These are phyloP conservation scores for Acanthopleura granulata DNA, from an alignment of 2,888 invertebrate species.

Conservation along the genomic window DNA sequence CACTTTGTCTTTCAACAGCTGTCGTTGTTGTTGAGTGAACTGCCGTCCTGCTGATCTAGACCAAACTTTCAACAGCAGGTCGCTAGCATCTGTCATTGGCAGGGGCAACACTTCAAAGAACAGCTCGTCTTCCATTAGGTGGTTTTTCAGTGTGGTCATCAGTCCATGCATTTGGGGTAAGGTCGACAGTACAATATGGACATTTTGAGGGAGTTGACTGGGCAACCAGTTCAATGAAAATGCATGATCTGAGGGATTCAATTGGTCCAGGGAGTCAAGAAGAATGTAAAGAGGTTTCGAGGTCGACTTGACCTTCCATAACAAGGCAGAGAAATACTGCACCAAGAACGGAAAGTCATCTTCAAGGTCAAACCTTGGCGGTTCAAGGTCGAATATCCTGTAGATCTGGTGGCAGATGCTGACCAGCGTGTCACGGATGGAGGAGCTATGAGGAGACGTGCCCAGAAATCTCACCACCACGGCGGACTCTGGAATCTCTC, in stretches of 20 bases:
- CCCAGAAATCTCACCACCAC: slow-evolving; percentile 54
- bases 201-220: slow-evolving; percentile 42
- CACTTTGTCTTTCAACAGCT: slow-evolving; percentile 42
- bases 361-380: slow-evolving; percentile 41
- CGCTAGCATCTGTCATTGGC: slow-evolving; percentile 33
- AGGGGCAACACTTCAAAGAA: slow-evolving; percentile 44
- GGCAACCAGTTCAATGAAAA: slow-evolving; percentile 55
- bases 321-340: slow-evolving; percentile 46
- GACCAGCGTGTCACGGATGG: slow-evolving; percentile 41
- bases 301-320: slow-evolving; percentile 44
- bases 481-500: slow-evolving; percentile 45
- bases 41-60: slow-evolving; percentile 33
- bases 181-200: slow-evolving; percentile 50
- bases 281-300: slow-evolving; percentile 49
- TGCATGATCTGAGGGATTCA: slow-evolving; percentile 45
- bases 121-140: slow-evolving; percentile 33
- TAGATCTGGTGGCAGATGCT: slow-evolving; percentile 51
- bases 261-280: slow-evolving; percentile 58
- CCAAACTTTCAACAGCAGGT: slow-evolving; percentile 35
- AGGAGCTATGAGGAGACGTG: slow-evolving; percentile 44
- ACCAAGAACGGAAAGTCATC: slow-evolving; percentile 47
- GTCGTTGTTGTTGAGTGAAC: slow-evolving; percentile 46
- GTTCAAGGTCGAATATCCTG: slow-evolving; percentile 38
- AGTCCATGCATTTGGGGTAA: slow-evolving; percentile 39
- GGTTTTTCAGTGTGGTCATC: slow-evolving; percentile 36